phyloP scores from a whole-genome alignment of 1,140 invertebrate species.

The Medauroidea extradentata region DNA sequence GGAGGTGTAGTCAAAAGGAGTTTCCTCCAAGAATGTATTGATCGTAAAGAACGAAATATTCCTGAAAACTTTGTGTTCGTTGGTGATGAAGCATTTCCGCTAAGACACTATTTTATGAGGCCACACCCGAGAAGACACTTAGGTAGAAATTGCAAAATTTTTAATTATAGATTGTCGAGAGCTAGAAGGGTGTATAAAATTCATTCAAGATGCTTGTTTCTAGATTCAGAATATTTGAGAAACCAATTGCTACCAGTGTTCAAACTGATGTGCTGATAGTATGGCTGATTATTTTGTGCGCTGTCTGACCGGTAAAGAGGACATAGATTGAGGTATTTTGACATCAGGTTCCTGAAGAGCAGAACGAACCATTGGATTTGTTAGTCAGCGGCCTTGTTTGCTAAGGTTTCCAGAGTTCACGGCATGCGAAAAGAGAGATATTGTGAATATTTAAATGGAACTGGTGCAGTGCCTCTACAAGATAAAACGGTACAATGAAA shows the following conservation, averaged over 20 bases:
- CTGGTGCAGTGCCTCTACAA: too few relatives aligned
- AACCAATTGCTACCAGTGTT: too few relatives aligned
- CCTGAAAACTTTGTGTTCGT: slow-evolving; percentile 37
- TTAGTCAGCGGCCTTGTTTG: not conserved
- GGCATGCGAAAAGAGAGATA: too few relatives aligned
- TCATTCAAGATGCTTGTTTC: slow-evolving; percentile 31
- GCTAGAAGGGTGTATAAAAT: slow-evolving; percentile 39
- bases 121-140: slow-evolving; percentile 27
- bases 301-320: too few relatives aligned
- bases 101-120: slow-evolving; percentile 38
- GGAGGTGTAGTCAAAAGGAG: slow-evolving; percentile 28
- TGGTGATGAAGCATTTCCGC: slow-evolving; percentile 42
- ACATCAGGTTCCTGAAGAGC: too few relatives aligned
- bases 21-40: slow-evolving; percentile 18
- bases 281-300: too few relatives aligned
- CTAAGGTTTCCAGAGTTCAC: not conserved
- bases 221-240: too few relatives aligned
- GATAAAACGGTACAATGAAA: too few relatives aligned
- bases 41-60: slow-evolving; percentile 5
- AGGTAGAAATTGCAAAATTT: slow-evolving; percentile 30
- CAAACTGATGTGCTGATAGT: too few relatives aligned
- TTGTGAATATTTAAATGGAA: too few relatives aligned
- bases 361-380: too few relatives aligned
- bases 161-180: slow-evolving; percentile 34
- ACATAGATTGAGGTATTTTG: too few relatives aligned